Conservation (phyloP, 2,113 vertebrate species). For the Neoarius graeffei region DNA sequence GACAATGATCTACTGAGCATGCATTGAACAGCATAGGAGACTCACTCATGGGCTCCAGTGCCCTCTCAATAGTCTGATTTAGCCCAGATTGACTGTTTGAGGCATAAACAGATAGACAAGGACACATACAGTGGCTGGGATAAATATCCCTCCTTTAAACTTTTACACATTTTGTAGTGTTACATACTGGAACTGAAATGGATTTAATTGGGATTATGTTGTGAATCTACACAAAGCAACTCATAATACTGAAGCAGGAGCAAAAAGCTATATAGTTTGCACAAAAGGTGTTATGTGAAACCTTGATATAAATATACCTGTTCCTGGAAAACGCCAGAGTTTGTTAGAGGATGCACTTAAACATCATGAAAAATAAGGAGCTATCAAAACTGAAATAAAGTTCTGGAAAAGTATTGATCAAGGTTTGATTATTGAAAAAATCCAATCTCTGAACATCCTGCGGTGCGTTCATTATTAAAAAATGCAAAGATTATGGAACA, state of each 20-base stretch:
- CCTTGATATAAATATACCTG: background rate
- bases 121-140: background rate
- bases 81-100: constrained; percentile 61
- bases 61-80: constrained; percentile 67
- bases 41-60: constrained; percentile 25
- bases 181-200: background rate
- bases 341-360: background rate
- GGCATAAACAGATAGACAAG: constrained; percentile 9
- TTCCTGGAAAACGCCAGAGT: background rate
- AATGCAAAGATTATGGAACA: background rate
- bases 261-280: background rate
- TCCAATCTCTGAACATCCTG: background rate
- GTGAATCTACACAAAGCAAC: background rate
- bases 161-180: background rate
- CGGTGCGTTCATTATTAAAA: background rate
- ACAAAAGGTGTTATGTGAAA: background rate
- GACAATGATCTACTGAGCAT: constrained; percentile 73
- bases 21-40: constrained; percentile 65
- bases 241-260: too few relatives aligned
- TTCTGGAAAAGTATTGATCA: background rate
- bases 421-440: background rate
- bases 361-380: background rate
- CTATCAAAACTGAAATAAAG: background rate
- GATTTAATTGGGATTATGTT: background rate
- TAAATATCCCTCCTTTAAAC: background rate